Conservation (phyloP, 2,888 invertebrate species). For the Scelioninae gen. 1 region DNA sequence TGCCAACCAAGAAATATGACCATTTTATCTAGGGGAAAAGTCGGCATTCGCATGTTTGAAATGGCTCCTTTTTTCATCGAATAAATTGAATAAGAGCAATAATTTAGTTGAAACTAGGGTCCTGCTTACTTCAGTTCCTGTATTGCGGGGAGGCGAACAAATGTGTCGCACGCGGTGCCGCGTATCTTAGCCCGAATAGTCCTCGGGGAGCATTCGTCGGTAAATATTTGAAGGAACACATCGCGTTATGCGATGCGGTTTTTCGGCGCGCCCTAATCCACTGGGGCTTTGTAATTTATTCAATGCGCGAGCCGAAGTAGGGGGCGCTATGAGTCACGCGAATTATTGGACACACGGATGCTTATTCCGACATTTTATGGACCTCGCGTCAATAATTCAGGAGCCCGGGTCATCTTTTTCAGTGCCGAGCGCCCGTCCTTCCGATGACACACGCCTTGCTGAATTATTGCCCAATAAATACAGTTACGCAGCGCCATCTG, state of each 20-base stretch:
- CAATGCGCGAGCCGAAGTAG: constrained; percentile 64
- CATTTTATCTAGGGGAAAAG: too few relatives aligned
- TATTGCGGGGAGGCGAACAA: constrained; percentile 2
- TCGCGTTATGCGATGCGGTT: constrained; percentile 76
- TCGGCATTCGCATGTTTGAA: background rate
- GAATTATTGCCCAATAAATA: constrained; percentile 59
- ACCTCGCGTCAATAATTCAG: constrained; percentile 64
- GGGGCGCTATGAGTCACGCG: constrained; percentile 66
- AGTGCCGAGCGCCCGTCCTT: constrained; percentile 2
- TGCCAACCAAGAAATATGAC: too few relatives aligned
- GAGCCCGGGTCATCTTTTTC: constrained; percentile 41
- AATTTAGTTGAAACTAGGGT: constrained; percentile 31
- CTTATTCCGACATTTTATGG: constrained; percentile 70
- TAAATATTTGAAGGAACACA: constrained; percentile 79
- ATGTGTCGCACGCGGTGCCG: constrained; percentile 44
- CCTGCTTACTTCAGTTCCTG: too few relatives aligned
- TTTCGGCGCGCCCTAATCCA: constrained; percentile 72
- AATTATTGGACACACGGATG: constrained; percentile 60
- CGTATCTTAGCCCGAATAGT: constrained; percentile 47
- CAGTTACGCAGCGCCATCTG: constrained; percentile 56
- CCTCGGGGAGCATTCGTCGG: constrained; percentile 73
- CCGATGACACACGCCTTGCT: constrained; percentile 44
- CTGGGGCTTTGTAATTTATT: constrained; percentile 75
- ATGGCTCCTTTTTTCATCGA: constrained; percentile 1
- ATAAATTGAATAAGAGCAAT: constrained; percentile 54